Evolutionary conservation across 2,113 vertebrate genomes (phyloP), one percentile per base, ranked within the genome.

Genomic region (Epinephelus lanceolatus): DNA sequence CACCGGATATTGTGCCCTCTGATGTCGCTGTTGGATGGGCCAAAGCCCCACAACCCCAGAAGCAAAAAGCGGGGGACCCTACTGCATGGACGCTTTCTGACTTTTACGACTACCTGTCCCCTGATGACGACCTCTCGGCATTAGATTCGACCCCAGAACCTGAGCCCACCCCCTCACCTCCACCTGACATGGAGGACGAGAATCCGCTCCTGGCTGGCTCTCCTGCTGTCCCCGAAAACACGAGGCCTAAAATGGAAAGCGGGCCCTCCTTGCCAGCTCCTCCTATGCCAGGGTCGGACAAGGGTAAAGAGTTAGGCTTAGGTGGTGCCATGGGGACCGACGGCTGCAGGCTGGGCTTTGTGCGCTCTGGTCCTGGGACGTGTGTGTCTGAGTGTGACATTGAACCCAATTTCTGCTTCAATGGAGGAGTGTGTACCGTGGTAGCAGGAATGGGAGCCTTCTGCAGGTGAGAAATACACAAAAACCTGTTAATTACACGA

Each of bases 61-160:
- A 83, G 89, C 95, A 90, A 85, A 90, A 83, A 95, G 95, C 80
- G 0, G 88, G 91, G 13, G 93, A 95, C 62, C 94, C 96, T 8
- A 95, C 95, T 1, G 93, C 96, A 3, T 97, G 97, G 96, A 95
- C 94, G 1, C 90, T 97, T 37, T 95, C 95, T 1, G 96, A 97
- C 83, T 95, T 96, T 76, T 98, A 98, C 0, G 97, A 98, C 6
- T 97, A 98, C 93, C 95, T 97, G 86, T 95, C 96, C 0, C 96
- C 97, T 19, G 97, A 97, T 6, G 96, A 97, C 0, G 95, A 96
- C 2, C 96, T 96, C 91, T 97, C 97, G 0, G 96, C 97, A 7
- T 95, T 96, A 1, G 97, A 97, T 45, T 94, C 96, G 52, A 97
- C 97, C 12, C 94, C 96, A 3, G 97, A 96, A 3, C 96, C 97